Conservation (phyloP, 2,888 invertebrate species). For the Drosophila parthenogenetica region DNA sequence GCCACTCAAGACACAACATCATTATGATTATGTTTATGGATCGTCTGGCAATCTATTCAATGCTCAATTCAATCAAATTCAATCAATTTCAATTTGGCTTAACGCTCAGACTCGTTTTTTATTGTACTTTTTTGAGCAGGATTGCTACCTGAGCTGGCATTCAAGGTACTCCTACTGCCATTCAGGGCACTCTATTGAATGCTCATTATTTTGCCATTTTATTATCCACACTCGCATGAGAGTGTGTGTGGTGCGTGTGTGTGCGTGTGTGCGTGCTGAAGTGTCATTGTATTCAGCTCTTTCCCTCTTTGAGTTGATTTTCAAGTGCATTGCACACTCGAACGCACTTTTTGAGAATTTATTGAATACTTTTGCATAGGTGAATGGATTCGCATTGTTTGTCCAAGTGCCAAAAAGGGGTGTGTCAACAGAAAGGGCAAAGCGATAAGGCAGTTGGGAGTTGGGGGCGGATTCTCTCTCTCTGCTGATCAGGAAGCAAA, state of each 20-base stretch:
- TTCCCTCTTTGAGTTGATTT: conserved; percentile 5
- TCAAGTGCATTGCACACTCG: conserved; percentile 59
- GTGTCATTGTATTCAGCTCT: conserved; percentile 50
- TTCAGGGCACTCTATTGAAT: conserved; percentile 58
- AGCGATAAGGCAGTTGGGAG: background rate
- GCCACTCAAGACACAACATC: conserved; percentile 11
- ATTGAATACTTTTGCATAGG: conserved; percentile 60
- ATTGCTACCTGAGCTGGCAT: conserved; percentile 61
- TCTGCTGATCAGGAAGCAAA: conserved; percentile 14
- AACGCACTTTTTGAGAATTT: conserved; percentile 63
- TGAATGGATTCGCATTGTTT: conserved; percentile 56
- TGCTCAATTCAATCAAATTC: conserved; percentile 39
- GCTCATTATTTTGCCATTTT: conserved; percentile 79
- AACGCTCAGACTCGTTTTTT: conserved; percentile 39
- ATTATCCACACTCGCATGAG: conserved; percentile 38
- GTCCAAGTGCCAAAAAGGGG: conserved; percentile 66
- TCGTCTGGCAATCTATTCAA: conserved; percentile 23
- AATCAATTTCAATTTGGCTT: conserved; percentile 61
- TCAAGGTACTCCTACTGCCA: conserved; percentile 32
- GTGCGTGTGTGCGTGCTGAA: conserved; percentile 63
- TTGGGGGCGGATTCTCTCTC: no score
- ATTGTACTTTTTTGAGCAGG: background rate
- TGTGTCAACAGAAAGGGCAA: conserved; percentile 36
- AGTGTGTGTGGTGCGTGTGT: conserved; percentile 7
- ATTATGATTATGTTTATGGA: conserved; percentile 27